Evolutionary conservation across 2,888 invertebrate species (phyloP).

Genomic region (Rhopalosiphum nymphaeae): DNA sequence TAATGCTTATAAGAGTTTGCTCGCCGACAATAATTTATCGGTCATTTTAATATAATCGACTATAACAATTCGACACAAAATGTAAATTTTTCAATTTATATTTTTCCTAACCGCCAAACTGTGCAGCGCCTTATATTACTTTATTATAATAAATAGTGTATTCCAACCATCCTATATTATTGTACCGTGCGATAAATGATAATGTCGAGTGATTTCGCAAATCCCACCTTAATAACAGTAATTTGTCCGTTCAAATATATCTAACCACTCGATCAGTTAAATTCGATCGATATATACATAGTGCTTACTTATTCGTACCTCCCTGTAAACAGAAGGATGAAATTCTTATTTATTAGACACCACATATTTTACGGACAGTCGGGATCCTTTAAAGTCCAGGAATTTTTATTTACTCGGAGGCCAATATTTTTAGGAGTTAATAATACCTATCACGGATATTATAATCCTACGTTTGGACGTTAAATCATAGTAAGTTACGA

Average conservation of each 20-base stretch:
- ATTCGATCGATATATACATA: neutral
- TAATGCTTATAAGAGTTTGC: neutral
- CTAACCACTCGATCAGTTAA: neutral
- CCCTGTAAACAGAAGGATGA: neutral
- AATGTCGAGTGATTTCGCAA: neutral
- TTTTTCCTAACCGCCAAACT: neutral
- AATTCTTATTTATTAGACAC: constrained; percentile 38
- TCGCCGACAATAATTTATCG: neutral
- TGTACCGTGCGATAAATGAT: neutral
- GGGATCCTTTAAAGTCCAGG: neutral
- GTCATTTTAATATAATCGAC: neutral
- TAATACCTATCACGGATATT: constrained; percentile 22
- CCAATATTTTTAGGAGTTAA: constrained; percentile 40
- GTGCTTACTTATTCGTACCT: neutral
- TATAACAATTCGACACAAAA: neutral
- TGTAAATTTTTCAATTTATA: neutral
- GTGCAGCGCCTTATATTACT: neutral
- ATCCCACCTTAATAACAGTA: neutral
- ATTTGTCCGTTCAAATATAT: neutral
- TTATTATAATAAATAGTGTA: neutral
- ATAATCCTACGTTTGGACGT: constrained; percentile 52
- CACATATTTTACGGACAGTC: neutral
- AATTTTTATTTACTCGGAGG: neutral
- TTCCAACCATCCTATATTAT: neutral
- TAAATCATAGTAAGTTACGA: constrained; percentile 54